These are phyloP conservation scores for Microplitis manilae DNA, from an alignment of 2,888 invertebrate species.

Conservation along the genomic window DNA sequence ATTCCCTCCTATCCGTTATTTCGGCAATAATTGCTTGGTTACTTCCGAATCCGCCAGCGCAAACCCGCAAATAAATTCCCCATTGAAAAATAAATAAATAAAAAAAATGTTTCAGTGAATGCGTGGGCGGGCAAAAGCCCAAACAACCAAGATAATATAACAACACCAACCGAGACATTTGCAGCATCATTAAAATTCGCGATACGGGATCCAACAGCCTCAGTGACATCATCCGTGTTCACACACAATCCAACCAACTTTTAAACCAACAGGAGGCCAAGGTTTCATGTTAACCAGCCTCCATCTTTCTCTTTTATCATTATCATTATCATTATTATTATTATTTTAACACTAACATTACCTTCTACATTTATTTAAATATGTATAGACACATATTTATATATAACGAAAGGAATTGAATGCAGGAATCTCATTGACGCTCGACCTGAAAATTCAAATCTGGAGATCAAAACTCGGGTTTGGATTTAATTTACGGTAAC, in stretches of 20 bases:
- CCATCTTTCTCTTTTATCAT: constrained; percentile 45
- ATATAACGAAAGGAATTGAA: neutral
- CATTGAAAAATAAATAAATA: constrained; percentile 35
- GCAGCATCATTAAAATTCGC: constrained; percentile 72
- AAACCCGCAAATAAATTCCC: too few species aligned
- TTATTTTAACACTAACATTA: neutral
- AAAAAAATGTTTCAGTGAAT: constrained; percentile 51
- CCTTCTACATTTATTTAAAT: constrained; percentile 22
- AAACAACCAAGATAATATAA: constrained; percentile 69
- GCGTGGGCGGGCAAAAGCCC: constrained; percentile 70
- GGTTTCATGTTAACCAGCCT: constrained; percentile 63
- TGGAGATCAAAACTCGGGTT: neutral
- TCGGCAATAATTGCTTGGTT: too few species aligned
- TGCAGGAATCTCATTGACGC: constrained; percentile 19
- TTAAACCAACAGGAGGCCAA: constrained; percentile 65
- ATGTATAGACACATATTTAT: neutral
- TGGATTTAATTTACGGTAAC: constrained; percentile 43
- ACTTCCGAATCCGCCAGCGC: too few species aligned
- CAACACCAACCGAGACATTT: constrained; percentile 69
- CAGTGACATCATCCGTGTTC: constrained; percentile 70
- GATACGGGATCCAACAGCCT: constrained; percentile 71
- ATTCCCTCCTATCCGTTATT: too few species aligned
- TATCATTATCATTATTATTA: constrained; percentile 38
- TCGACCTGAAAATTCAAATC: neutral
- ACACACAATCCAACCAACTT: constrained; percentile 63